Evolutionary conservation across 1,140 invertebrate genomes (phyloP), one percentile per base, ranked within the genome.

Genomic region (Drosophila athabasca): DNA sequence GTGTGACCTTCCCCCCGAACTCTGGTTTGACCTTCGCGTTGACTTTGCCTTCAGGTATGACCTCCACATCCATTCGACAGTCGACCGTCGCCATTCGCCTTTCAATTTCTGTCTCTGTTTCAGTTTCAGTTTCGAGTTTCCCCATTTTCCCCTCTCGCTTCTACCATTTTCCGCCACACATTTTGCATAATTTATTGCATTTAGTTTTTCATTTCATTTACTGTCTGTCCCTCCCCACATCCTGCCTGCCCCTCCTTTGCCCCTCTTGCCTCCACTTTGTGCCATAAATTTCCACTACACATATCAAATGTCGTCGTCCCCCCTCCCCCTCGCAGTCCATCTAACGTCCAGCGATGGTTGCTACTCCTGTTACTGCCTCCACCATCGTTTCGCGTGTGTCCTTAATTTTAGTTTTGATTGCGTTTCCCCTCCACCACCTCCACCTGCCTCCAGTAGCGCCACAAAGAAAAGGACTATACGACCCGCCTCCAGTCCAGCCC

Each of bases 131-230:
- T 71, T 69, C 53, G 43, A 17, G 53, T 75, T 76, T 76, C 52
- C 35, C 11, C 35, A 13, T 3, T 39, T 4, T 4, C 35, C 35
- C 51, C 45, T 45, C 66, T 49, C 57, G 4, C 24, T 5, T 24
- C 24, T 24, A 24, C 4, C 3, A 26, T 26, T 26, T 26, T 26
- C 24, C 24, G 5, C 4, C 59, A 55, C 70, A 41, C 43, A 50
- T 76, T 81, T 81, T 84, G 80, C 82, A 84, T 84, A 87, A 87
- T 87, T 87, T 87, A 84, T 84, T 81, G 81, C 82, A 81, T 74
- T 84, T 81, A 74, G 77, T 67, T 87, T 5, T 68, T 77, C 61
- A 60, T 66, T 75, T 81, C 52, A 50, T 49, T 69, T 68, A 58
- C 64, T 50, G 24, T 26, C 64, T 35, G 24, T 5, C 51, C 43